These are phyloP conservation scores for Leptogaster cylindrica DNA, from an alignment of 2,888 invertebrate species.

Conservation along the genomic window DNA sequence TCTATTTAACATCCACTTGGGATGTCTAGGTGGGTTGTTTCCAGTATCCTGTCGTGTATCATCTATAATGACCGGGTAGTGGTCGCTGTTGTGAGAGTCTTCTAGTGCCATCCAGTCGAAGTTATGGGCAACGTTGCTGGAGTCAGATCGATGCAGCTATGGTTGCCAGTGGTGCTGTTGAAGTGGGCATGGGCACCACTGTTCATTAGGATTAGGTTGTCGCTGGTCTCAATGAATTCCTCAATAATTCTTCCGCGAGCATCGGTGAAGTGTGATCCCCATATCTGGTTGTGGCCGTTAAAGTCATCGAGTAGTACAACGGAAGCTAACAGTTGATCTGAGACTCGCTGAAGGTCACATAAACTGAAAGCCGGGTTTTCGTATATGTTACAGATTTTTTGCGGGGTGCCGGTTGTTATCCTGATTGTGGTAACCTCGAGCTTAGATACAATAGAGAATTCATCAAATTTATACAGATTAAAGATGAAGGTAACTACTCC, in stretches of 20 bases:
- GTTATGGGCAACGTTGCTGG: not conserved
- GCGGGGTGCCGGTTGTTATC: not conserved
- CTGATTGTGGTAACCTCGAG: not conserved
- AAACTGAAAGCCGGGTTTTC: not conserved
- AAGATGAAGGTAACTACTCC: not conserved
- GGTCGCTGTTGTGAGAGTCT: not conserved
- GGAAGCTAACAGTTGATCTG: not conserved
- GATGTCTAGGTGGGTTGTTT: not conserved
- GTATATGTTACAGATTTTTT: not conserved
- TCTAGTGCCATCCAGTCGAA: not conserved
- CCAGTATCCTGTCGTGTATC: not conserved
- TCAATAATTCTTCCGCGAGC: not conserved
- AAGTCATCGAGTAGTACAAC: not conserved
- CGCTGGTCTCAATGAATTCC: not conserved
- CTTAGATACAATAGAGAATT: not conserved
- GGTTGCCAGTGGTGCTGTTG: not conserved
- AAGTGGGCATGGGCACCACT: not conserved
- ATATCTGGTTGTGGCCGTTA: not conserved
- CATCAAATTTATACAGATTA: not conserved
- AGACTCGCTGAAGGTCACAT: not conserved
- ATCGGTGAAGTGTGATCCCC: not conserved
- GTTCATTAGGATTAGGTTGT: not conserved
- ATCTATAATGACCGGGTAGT: not conserved
- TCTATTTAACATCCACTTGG: not conserved
- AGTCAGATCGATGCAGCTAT: not conserved